A percentile compares a stretch with the other conserved stretches of the same genome.
Evolutionary conservation across 2,888 invertebrate genomes (phyloP).

Genomic region (Morinoia aosen): DNA sequence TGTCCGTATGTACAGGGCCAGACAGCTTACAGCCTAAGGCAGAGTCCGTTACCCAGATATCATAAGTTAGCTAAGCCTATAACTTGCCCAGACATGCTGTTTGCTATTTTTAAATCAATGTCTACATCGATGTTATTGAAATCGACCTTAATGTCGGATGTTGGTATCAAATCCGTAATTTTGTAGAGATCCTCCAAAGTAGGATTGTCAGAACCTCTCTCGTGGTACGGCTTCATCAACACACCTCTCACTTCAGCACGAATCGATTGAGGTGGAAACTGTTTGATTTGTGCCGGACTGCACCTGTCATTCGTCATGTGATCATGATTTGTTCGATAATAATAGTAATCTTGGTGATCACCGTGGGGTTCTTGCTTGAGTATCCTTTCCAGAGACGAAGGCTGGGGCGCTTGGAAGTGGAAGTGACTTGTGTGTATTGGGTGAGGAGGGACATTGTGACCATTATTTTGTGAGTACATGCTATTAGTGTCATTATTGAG

Average conservation of each 20-base stretch:
- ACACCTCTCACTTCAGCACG: constrained; percentile 45
- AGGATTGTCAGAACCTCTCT: constrained; percentile 55
- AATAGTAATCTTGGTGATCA: constrained; percentile 34
- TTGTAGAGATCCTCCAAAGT: constrained; percentile 65
- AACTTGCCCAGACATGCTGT: constrained; percentile 62
- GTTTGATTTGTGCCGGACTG: neutral
- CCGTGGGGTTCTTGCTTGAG: constrained; percentile 8
- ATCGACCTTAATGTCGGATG: constrained; percentile 66
- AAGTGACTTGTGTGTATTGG: neutral
- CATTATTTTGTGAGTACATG: neutral
- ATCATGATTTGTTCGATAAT: constrained; percentile 26
- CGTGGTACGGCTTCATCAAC: constrained; percentile 14
- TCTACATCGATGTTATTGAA: constrained; percentile 64
- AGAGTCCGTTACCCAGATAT: neutral
- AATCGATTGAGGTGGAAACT: constrained; percentile 28
- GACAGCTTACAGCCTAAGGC: neutral
- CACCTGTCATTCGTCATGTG: constrained; percentile 19
- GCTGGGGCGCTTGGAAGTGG: neutral
- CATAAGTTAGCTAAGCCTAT: constrained; percentile 50
- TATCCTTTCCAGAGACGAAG: constrained; percentile 26
- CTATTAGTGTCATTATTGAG: neutral
- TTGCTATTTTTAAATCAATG: constrained; percentile 66
- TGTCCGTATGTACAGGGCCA: neutral
- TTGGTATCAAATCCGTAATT: constrained; percentile 66
- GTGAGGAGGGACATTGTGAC: neutral